These are phyloP conservation scores for Stenchaetothrips biformis DNA, from an alignment of 2,888 invertebrate species.

Conservation along the genomic window DNA sequence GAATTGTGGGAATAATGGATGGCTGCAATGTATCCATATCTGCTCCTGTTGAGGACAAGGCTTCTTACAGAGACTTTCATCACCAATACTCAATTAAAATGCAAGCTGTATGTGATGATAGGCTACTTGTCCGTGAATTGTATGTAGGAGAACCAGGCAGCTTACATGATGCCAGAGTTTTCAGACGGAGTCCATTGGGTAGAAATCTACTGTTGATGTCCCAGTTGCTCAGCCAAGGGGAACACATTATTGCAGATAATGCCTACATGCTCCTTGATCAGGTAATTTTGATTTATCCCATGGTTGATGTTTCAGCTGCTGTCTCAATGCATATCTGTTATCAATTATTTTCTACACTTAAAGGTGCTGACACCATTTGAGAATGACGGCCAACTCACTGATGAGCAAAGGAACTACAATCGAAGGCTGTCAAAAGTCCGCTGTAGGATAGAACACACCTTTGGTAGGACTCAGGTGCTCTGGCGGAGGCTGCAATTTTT, in stretches of 20 bases:
- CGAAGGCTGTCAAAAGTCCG: not conserved
- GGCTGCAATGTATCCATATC: not conserved
- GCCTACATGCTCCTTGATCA: too few relatives aligned
- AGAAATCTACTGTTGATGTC: not conserved
- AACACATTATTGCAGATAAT: too few relatives aligned
- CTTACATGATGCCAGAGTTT: not conserved
- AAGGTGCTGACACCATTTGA: slow-evolving; percentile 9
- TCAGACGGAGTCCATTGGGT: too few relatives aligned
- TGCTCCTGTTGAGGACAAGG: not conserved
- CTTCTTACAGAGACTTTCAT: not conserved
- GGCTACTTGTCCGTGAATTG: not conserved
- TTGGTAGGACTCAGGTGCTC: not conserved
- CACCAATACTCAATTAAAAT: not conserved
- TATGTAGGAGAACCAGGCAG: not conserved
- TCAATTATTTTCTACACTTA: too few relatives aligned
- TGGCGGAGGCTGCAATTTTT: not conserved
- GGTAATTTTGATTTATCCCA: too few relatives aligned
- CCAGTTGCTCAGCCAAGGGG: too few relatives aligned
- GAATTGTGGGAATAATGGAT: not conserved
- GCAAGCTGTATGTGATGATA: slow-evolving; percentile 7
- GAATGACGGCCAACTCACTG: not conserved
- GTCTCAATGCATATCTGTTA: too few relatives aligned
- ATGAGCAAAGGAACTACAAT: not conserved
- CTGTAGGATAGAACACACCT: not conserved
- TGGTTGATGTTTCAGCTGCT: too few relatives aligned